Evolutionary conservation across 2,888 invertebrate species (phyloP), one percentile per base, ranked within the genome.

Genomic region (Pristionchus fissidentatus): DNA sequence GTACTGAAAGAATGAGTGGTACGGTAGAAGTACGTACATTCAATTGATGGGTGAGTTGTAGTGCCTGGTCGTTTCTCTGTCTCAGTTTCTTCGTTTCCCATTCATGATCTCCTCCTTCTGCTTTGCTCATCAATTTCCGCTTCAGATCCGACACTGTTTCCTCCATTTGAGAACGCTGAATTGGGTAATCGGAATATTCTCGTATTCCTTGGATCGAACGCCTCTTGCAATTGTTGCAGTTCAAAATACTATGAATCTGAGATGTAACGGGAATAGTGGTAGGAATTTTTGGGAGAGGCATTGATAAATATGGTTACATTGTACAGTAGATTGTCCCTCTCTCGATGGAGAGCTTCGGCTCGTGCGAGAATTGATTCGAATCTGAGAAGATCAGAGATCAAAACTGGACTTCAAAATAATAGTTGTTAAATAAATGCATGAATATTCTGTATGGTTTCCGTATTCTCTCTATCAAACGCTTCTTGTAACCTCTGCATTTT

Each of bases 71-170:
- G 84, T 89, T 90, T 22, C 91, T 85, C 84, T 91, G 87, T 55
- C 88, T 85, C 77, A 91, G 82, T 84, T 90, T 91, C 75, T 88
- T 86, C 52, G 88, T 85, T 82, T 92, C 91, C 91, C 91, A 90
- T 38, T 91, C 91, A 22, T 81, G 81, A 32, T 81, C 81, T 35
- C 81, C 81, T 43, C 66, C 88, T 52, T 91, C 91, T 22, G 85
- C 88, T 85, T 90, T 89, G 3, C 88, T 83, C 1, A 85, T 85
- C 19, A 91, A 73, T 5, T 91, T 85, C 10, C 91, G 85, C 66
- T 88, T 90, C 82, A 92, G 84, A 66, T 92, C 91, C 0, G 89
- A 84, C 38, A 91, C 91, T 19, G 88, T 90, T 57, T 92, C 92
- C 85, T 92, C 92, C 73, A 91, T 84, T 84, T 91, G 90, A 15